These are phyloP conservation scores for Agrotis exclamationis DNA, from an alignment of 2,888 invertebrate species.

Conservation along the genomic window DNA sequence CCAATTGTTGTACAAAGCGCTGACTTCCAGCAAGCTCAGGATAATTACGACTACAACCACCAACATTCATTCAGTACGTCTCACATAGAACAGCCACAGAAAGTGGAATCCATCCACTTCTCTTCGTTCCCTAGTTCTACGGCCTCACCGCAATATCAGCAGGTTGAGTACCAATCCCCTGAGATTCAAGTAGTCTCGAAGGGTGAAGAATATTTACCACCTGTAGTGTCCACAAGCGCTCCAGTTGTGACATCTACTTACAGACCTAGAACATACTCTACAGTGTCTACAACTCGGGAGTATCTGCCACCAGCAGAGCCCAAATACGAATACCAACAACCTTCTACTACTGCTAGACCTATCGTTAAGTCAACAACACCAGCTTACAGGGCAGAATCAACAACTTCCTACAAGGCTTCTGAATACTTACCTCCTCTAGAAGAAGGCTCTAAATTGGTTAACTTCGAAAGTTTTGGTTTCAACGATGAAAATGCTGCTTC, in stretches of 20 bases:
- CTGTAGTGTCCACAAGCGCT: conserved; percentile 75
- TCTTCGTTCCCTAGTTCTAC: conserved; percentile 76
- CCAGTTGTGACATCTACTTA: conserved; percentile 78
- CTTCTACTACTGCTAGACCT: conserved; percentile 76
- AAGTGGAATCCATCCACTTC: conserved; percentile 79
- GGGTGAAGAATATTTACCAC: conserved; percentile 85
- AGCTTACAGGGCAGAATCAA: conserved; percentile 75
- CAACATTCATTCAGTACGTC: conserved; percentile 77
- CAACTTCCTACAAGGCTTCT: conserved; percentile 76
- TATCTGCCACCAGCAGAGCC: conserved; percentile 71
- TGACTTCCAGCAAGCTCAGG: conserved; percentile 68
- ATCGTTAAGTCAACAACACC: conserved; percentile 76
- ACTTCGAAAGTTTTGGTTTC: conserved; percentile 77
- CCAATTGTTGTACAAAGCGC: conserved; percentile 67
- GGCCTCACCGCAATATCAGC: conserved; percentile 76
- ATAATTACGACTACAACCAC: conserved; percentile 72
- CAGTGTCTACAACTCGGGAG: conserved; percentile 71
- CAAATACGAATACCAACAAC: conserved; percentile 66
- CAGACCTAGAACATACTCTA: conserved; percentile 77
- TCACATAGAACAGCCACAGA: conserved; percentile 76
- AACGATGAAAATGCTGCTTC: conserved; percentile 63
- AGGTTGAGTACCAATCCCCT: conserved; percentile 79
- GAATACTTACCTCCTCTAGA: conserved; percentile 80
- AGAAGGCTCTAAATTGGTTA: conserved; percentile 69
- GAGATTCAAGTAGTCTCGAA: conserved; percentile 85